These are phyloP conservation scores for Colinus virginianus DNA, from an alignment of 2,113 vertebrate genomes.

Conservation along the genomic window DNA sequence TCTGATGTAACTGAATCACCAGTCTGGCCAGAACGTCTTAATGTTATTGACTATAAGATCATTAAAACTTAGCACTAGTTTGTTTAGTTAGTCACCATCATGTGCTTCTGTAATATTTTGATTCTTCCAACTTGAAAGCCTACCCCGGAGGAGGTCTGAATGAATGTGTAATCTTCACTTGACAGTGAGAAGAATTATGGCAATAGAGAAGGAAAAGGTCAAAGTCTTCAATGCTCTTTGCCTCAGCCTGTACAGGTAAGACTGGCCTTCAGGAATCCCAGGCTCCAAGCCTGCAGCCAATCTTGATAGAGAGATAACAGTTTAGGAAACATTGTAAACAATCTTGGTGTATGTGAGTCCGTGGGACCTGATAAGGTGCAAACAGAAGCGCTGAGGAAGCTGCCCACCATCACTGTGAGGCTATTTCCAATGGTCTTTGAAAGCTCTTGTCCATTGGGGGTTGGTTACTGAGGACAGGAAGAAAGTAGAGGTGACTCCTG, in stretches of 20 bases:
- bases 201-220: neutral
- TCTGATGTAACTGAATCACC: accelerated
- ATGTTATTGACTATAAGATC: neutral
- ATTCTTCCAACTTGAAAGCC: neutral
- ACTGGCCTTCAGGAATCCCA: neutral
- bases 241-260: neutral
- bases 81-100: neutral
- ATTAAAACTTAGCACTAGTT: neutral
- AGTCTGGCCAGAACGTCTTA: neutral
- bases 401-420: neutral
- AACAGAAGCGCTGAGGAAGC: neutral
- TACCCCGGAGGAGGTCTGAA: neutral
- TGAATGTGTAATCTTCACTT: neutral
- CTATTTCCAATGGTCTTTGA: neutral
- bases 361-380: neutral
- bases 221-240: neutral
- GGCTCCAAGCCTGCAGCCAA: neutral
- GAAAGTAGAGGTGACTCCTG: neutral
- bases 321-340: neutral
- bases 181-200: neutral
- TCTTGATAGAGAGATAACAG: neutral
- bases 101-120: neutral
- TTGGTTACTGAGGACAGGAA: neutral
- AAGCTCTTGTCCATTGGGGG: neutral
- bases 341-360: neutral